Percentiles rank a stretch among this genome's conserved stretches.
Evolutionary conservation across 2,797 vertebrate genomes (phyloP).

Genomic region (Mormyrus hasselquistii): DNA sequence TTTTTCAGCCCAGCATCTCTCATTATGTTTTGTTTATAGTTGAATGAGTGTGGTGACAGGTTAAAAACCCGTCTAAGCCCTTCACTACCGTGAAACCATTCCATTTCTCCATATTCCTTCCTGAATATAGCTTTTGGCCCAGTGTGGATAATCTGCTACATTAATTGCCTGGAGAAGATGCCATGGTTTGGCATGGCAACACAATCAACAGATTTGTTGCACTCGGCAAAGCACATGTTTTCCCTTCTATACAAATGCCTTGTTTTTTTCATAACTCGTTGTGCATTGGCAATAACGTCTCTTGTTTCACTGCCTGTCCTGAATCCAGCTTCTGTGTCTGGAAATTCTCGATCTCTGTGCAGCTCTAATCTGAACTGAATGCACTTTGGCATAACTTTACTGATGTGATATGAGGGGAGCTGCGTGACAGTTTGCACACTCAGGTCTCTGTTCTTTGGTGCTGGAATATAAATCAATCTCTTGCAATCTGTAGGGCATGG

Average conservation of each 20-base stretch:
- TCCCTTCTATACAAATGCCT: not conserved
- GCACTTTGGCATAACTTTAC: not conserved
- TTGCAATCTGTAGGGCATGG: not conserved
- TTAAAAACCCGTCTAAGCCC: not conserved
- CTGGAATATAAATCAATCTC: not conserved
- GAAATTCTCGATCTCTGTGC: not conserved
- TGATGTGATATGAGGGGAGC: not conserved
- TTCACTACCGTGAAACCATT: not conserved
- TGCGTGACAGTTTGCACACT: not conserved
- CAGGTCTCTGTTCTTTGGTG: not conserved
- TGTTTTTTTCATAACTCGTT: not conserved
- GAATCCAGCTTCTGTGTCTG: not conserved
- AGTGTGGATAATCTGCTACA: not conserved
- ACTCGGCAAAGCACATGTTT: not conserved
- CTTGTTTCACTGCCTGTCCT: not conserved
- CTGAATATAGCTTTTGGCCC: not conserved
- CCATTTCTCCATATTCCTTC: not conserved
- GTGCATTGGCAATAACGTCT: not conserved
- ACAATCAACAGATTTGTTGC: not conserved
- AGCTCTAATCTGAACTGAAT: not conserved
- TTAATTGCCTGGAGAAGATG: not conserved
- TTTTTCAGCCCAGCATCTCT: not conserved
- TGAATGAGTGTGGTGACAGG: not conserved
- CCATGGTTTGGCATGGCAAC: not conserved
- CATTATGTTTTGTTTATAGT: not conserved